phyloP scores from a whole-genome alignment of 2,113 vertebrate species.

The Nettapus auritus region DNA sequence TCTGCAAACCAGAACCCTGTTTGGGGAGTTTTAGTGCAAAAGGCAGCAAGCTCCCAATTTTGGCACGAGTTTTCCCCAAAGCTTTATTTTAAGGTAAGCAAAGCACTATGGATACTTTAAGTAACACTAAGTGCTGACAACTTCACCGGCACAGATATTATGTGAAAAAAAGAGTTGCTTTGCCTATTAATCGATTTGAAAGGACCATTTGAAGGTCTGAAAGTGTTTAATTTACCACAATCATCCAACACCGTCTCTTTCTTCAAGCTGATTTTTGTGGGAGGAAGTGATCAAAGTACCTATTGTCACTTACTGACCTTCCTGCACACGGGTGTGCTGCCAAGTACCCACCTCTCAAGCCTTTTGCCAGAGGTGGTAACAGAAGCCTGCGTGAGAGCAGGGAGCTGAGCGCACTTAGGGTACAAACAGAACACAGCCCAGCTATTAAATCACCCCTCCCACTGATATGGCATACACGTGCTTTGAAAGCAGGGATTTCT shows the following conservation, averaged over 20 bases:
- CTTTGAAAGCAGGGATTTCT: background rate
- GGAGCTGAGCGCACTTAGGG: background rate
- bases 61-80: background rate
- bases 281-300: background rate
- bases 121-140: background rate
- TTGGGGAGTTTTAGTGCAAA: background rate
- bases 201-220: background rate
- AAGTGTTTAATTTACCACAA: background rate
- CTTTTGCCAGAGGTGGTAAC: background rate
- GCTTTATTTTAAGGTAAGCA: background rate
- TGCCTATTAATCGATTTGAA: background rate
- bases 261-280: background rate
- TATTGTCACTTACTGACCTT: background rate
- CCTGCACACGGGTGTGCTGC: background rate
- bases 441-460: background rate
- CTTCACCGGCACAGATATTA: background rate
- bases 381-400: background rate
- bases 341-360: background rate
- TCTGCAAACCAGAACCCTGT: background rate
- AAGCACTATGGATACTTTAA: background rate
- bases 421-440: background rate
- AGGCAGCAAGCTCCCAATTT: background rate
- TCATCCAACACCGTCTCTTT: background rate
- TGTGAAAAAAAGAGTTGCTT: background rate
- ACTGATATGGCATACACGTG: fast-evolving